Evolutionary conservation across 37 sponge, comb jelly and placozoan genomes (phyloP).

Genomic region (Mnemiopsis leidyi): DNA sequence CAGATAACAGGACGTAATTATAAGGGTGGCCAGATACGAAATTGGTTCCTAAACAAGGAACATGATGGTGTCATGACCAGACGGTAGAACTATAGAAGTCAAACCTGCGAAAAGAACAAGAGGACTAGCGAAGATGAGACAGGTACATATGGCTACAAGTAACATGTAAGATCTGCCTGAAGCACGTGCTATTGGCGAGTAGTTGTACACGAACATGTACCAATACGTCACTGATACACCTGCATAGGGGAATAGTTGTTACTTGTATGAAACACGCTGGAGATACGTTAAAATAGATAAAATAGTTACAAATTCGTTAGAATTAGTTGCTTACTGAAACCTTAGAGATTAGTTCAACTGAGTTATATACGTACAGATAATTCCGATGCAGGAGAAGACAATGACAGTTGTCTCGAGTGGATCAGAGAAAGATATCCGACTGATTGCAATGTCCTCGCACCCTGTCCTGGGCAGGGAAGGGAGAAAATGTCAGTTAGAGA

Average conservation of each 20-base stretch:
- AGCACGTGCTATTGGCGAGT: slow-evolving; percentile 37
- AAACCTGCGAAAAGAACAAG: slow-evolving; percentile 30
- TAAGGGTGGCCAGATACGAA: too few relatives aligned
- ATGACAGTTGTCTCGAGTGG: slow-evolving; percentile 31
- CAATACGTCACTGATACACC: slow-evolving; percentile 58
- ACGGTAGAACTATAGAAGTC: not conserved
- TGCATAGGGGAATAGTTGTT: too few relatives aligned
- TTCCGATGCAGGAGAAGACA: not conserved
- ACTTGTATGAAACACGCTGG: too few relatives aligned
- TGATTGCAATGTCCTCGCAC: slow-evolving; percentile 12
- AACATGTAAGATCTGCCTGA: slow-evolving; percentile 44
- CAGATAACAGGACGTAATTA: too few relatives aligned
- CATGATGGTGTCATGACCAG: too few relatives aligned
- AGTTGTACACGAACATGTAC: slow-evolving; percentile 62
- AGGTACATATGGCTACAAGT: slow-evolving; percentile 58
- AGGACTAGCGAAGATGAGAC: slow-evolving; percentile 15
- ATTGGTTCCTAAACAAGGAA: not conserved
- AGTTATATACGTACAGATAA: slow-evolving; percentile 17
- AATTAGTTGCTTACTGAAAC: too few relatives aligned
- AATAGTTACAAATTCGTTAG: too few relatives aligned
- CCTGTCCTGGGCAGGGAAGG: not conserved
- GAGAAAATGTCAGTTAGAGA: not conserved
- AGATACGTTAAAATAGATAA: too few relatives aligned
- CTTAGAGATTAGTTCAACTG: not conserved
- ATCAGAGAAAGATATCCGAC: not conserved